Percentiles rank a stretch among this genome's conserved stretches.
These are phyloP conservation scores for Megaleporinus macrocephalus DNA, from an alignment of 2,113 vertebrate genomes.

Conservation along the genomic window DNA sequence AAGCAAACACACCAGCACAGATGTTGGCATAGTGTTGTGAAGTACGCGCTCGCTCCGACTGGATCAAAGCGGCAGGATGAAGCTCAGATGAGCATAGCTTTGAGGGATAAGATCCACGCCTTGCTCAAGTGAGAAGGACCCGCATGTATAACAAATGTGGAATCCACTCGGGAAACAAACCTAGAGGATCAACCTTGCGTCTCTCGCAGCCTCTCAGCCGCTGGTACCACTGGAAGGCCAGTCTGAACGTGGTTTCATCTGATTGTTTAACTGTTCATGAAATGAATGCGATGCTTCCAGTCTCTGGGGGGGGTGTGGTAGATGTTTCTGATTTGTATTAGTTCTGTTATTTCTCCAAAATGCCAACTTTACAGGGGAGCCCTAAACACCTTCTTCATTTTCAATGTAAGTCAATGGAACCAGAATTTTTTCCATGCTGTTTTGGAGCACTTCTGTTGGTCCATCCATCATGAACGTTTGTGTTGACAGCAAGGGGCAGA, in stretches of 20 bases:
- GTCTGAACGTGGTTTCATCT: not conserved
- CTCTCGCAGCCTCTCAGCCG: not conserved
- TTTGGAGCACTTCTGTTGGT: too few species aligned
- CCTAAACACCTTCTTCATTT: too few species aligned
- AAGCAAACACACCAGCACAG: not conserved
- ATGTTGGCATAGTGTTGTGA: not conserved
- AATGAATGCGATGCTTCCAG: too few species aligned
- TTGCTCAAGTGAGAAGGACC: not conserved
- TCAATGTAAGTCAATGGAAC: too few species aligned
- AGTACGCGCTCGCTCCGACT: not conserved
- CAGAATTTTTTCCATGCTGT: too few species aligned
- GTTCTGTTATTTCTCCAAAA: too few species aligned
- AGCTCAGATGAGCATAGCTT: not conserved
- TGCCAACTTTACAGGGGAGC: too few species aligned
- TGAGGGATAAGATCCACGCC: slow-evolving; percentile 11
- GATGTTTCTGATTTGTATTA: too few species aligned
- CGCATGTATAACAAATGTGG: slow-evolving; percentile 2
- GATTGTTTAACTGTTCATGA: too few species aligned
- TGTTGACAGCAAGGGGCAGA: too few species aligned
- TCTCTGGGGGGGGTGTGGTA: too few species aligned
- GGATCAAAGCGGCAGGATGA: not conserved
- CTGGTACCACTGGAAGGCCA: not conserved
- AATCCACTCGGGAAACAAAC: not conserved
- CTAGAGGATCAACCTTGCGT: not conserved
- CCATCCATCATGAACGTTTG: too few species aligned